Evolutionary conservation across 2,888 invertebrate genomes (phyloP), one percentile per base, ranked within the genome.

Genomic region (Eupelmus urozonus): DNA sequence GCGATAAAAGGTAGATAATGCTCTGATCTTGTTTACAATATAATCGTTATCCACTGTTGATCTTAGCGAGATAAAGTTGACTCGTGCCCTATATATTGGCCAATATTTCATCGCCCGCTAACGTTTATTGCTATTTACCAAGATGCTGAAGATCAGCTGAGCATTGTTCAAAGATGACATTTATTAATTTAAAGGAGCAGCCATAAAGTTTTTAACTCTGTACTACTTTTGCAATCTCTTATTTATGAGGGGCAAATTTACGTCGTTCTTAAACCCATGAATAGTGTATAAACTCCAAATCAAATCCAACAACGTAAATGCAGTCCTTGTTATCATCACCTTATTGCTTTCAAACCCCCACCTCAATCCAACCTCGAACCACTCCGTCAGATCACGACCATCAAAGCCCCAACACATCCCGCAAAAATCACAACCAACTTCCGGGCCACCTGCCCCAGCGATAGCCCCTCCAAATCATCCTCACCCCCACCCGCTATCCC

Each of bases 101-200:
- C 60, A 75, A 79, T 79, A 75, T 70, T 71, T 79, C 75, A 74
- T 45, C 75, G 25, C 40, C 40, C 57, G 66, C n/a, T n/a, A 57
- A 76, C 74, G 66, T 81, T 81, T 81, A 81, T 78, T 78, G 45
- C 78, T 66, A 70, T 63, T 69, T 76, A 72, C 74, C 53, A 18
- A 55, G 53, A 49, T 18, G 59, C 34, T 72, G 42, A 72, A 53
- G 60, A 72, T 73, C 72, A 66, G 66, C 55, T 27, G 34, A 16
- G 53, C 34, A 73, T 73, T 78, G 73, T 73, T 78, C 25, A 25
- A 49, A 51, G 62, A 62, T 66, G 73, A 78, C 78, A 49, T 78
- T 78, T 78, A 78, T 73, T 78, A 78, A 73, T 69, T 78, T 72
- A 72, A 77, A 72, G 40, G 34, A 25, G 77, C 42, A 72, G 13